These are phyloP conservation scores for Argya squamiceps DNA, from an alignment of 2,797 vertebrate species.

Conservation along the genomic window DNA sequence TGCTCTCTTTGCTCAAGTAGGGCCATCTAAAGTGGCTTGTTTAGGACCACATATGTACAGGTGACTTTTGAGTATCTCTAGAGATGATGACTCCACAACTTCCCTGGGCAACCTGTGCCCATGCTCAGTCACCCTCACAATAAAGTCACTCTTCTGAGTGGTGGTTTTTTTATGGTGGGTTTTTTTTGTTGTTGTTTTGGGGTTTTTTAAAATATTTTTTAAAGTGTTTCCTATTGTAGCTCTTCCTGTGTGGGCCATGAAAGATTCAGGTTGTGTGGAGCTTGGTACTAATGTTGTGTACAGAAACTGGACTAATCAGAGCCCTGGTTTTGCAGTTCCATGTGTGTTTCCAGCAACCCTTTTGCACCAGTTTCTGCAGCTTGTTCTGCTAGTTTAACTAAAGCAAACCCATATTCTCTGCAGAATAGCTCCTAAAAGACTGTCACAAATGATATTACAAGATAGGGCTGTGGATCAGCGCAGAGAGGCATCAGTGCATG, in stretches of 20 bases:
- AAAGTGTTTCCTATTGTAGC: neutral
- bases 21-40: accelerated
- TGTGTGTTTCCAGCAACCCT: neutral
- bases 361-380: neutral
- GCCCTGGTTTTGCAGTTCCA: neutral
- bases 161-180: neutral
- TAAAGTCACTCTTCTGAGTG: neutral
- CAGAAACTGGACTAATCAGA: neutral
- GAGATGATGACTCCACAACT: neutral
- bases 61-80: neutral
- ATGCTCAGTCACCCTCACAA: neutral
- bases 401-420: neutral
- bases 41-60: accelerated
- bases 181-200: neutral
- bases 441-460: constrained; percentile 4
- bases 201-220: neutral
- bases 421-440: constrained; percentile 3
- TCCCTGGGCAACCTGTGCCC: neutral
- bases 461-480: neutral
- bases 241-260: neutral
- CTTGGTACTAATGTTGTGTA: neutral
- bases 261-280: neutral
- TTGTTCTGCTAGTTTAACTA: neutral
- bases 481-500: neutral
- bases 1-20: neutral